phyloP scores from a whole-genome alignment of 1,140 invertebrate genomes.

The Apis laboriosa region DNA sequence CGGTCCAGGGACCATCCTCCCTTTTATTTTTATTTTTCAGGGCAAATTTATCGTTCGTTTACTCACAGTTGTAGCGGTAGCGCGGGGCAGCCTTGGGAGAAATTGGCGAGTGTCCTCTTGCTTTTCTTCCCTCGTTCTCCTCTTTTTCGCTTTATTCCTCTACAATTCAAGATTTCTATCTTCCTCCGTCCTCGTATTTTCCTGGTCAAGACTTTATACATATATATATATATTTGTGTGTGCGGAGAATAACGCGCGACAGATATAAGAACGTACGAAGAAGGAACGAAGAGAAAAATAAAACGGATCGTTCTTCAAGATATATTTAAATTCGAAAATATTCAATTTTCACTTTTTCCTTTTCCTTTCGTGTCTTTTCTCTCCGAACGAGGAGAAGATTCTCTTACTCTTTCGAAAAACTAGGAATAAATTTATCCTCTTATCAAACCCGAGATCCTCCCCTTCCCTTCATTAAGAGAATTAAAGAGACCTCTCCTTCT shows the following conservation, averaged over 20 bases:
- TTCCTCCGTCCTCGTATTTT: neutral
- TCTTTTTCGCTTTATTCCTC: slow-evolving; percentile 28
- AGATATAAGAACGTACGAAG: slow-evolving; percentile 20
- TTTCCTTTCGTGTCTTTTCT: neutral
- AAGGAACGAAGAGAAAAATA: slow-evolving; percentile 24
- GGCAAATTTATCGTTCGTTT: slow-evolving; percentile 61
- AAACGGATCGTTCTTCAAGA: too few species aligned
- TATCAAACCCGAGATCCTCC: neutral
- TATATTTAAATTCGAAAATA: too few species aligned
- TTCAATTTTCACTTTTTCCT: neutral
- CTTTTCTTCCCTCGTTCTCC: slow-evolving; percentile 35
- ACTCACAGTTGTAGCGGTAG: slow-evolving; percentile 52
- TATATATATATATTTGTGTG: too few species aligned
- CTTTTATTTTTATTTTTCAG: slow-evolving; percentile 57
- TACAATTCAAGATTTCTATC: slow-evolving; percentile 34
- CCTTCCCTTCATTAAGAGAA: neutral
- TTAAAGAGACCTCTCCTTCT: neutral
- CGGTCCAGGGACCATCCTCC: slow-evolving; percentile 29
- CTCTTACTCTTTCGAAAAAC: neutral
- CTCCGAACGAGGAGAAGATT: neutral
- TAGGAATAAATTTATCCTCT: neutral
- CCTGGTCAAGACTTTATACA: slow-evolving; percentile 12
- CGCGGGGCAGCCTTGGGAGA: slow-evolving; percentile 45
- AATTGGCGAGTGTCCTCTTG: slow-evolving; percentile 52
- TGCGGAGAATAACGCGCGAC: neutral